These are phyloP conservation scores for Fringilla coelebs DNA, from an alignment of 2,797 vertebrate genomes.

Conservation along the genomic window DNA sequence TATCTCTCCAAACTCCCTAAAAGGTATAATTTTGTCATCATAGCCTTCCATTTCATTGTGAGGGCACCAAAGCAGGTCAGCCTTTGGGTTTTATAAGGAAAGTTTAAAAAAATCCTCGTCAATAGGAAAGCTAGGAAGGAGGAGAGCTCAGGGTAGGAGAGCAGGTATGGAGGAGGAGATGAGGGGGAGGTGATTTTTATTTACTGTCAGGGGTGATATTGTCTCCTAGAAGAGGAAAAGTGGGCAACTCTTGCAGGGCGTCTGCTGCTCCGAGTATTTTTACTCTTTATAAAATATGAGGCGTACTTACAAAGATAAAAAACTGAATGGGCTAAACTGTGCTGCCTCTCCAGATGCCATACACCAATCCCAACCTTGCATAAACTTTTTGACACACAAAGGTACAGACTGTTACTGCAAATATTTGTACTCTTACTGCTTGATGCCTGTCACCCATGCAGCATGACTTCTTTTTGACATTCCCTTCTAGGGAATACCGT, in stretches of 20 bases:
- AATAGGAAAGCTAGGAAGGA: neutral
- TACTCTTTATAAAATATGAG: neutral
- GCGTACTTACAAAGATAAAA: neutral
- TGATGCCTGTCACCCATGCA: fast-evolving
- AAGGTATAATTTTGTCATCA: neutral
- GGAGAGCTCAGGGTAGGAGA: neutral
- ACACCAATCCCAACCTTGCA: neutral
- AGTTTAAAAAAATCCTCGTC: neutral
- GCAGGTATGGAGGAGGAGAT: neutral
- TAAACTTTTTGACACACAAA: neutral
- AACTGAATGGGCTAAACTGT: neutral
- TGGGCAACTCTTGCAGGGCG: neutral
- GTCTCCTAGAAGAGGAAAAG: neutral
- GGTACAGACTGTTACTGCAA: neutral
- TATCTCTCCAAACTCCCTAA: neutral
- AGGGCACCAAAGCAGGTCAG: neutral
- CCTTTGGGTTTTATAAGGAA: neutral
- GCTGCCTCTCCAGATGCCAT: neutral
- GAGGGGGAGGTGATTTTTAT: neutral
- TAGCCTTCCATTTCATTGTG: neutral
- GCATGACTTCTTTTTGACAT: neutral
- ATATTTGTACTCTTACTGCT: neutral
- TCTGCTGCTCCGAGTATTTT: neutral
- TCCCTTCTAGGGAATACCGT: neutral
- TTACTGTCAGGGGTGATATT: neutral